Evolutionary conservation across 2,797 vertebrate genomes (phyloP).

Genomic region (Hoplostethus mediterraneus): DNA sequence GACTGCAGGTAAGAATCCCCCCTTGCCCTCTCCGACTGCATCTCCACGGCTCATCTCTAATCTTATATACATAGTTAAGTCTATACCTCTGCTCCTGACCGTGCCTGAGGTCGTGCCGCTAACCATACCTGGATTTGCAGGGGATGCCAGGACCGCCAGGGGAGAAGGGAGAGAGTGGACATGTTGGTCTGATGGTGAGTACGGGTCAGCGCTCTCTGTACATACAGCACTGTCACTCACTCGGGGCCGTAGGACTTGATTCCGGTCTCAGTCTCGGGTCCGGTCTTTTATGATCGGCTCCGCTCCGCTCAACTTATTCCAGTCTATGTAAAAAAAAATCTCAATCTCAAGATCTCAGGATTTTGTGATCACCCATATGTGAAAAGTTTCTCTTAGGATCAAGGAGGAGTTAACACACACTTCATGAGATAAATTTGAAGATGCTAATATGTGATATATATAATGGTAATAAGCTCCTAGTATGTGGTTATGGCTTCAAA

Average conservation of each 20-base stretch:
- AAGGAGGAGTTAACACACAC: too few relatives aligned
- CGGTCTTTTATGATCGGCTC: slow-evolving; percentile 24
- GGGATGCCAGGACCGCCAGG: slow-evolving; percentile 90
- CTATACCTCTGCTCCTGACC: slow-evolving; percentile 6
- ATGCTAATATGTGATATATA: too few relatives aligned
- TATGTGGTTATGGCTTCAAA: too few relatives aligned
- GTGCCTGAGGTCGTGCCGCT: slow-evolving; percentile 13
- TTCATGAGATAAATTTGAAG: too few relatives aligned
- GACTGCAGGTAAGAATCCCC: slow-evolving; percentile 86
- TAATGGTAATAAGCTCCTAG: too few relatives aligned
- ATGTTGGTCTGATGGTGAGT: slow-evolving; percentile 89
- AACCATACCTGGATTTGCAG: slow-evolving; percentile 69
- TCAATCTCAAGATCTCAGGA: too few relatives aligned
- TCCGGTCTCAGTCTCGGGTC: slow-evolving; percentile 23
- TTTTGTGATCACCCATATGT: too few relatives aligned
- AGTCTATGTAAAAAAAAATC: slow-evolving; percentile 7
- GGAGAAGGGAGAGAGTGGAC: slow-evolving; percentile 91
- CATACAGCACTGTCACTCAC: slow-evolving; percentile 9
- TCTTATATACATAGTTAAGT: slow-evolving; percentile 3
- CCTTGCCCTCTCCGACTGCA: not conserved
- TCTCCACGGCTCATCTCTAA: slow-evolving; percentile 12
- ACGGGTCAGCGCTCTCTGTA: slow-evolving; percentile 10
- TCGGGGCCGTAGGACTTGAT: slow-evolving; percentile 3
- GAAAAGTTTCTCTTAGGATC: too few relatives aligned
- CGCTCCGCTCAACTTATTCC: not conserved